Conservation (phyloP, 23 tunicate genomes). For the Halocynthia roretzi region DNA sequence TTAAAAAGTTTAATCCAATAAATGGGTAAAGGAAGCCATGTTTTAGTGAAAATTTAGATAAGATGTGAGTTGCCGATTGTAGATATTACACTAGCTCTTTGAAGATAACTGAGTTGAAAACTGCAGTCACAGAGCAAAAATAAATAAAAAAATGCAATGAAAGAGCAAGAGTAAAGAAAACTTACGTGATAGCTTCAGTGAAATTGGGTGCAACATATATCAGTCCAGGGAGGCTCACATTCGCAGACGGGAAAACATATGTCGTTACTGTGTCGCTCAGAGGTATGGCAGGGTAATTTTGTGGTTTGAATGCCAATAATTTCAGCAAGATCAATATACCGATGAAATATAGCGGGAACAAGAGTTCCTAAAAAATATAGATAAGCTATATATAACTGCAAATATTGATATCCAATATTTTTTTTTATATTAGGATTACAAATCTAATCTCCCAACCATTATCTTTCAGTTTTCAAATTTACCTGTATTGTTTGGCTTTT, state of each 20-base stretch:
- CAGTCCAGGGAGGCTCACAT: background rate
- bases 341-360: slow-evolving; percentile 79
- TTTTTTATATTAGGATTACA: too few relatives aligned
- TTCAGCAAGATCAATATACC: slow-evolving; percentile 69
- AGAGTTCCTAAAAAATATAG: slow-evolving; percentile 45
- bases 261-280: background rate
- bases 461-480: background rate
- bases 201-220: slow-evolving; percentile 72
- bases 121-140: too few relatives aligned
- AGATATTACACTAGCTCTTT: too few relatives aligned
- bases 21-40: too few relatives aligned
- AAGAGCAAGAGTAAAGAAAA: background rate
- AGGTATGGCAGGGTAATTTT: slow-evolving; percentile 23
- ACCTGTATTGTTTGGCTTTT: slow-evolving; percentile 22
- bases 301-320: slow-evolving; percentile 61
- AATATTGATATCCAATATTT: background rate
- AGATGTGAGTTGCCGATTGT: too few relatives aligned
- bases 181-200: slow-evolving; percentile 48
- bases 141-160: too few relatives aligned
- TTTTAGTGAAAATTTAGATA: too few relatives aligned
- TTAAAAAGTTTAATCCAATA: too few relatives aligned
- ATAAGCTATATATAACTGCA: background rate
- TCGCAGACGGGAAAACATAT: background rate
- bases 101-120: too few relatives aligned
- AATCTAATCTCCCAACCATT: background rate